Percentiles rank a stretch among this genome's conserved stretches.
These are phyloP conservation scores for Leptinotarsa defecta DNA, from an alignment of 1,140 invertebrate genomes.

Conservation along the genomic window DNA sequence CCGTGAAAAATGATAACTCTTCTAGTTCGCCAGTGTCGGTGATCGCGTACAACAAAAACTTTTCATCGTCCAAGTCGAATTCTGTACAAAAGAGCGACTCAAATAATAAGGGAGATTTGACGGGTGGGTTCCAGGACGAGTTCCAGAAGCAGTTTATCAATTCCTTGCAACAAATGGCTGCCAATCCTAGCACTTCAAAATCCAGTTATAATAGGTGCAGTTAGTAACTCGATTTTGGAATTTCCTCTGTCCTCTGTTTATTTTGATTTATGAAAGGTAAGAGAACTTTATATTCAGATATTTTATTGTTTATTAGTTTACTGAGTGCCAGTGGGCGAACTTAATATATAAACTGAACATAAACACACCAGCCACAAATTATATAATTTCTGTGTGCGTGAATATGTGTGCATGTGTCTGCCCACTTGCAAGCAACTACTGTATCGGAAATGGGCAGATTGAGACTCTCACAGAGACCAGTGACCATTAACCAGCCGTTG, in stretches of 20 bases:
- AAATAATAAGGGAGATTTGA: constrained; percentile 25
- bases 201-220: constrained; percentile 44
- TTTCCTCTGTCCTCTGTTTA: constrained; percentile 8
- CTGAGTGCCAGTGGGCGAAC: too few species aligned
- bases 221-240: constrained; percentile 32
- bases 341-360: too few species aligned
- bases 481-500: too few species aligned
- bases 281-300: neutral
- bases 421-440: too few species aligned
- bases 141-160: constrained; percentile 53
- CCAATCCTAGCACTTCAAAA: constrained; percentile 32
- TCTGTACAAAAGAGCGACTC: neutral
- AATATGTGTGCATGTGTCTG: too few species aligned
- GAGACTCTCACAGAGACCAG: too few species aligned
- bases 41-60: constrained; percentile 53
- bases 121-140: constrained; percentile 50
- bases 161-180: constrained; percentile 39
- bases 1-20: constrained; percentile 34
- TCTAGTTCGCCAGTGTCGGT: constrained; percentile 50
- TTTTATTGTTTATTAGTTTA: too few species aligned
- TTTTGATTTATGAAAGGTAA: neutral
- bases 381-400: too few species aligned
- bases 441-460: too few species aligned
- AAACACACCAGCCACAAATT: too few species aligned
- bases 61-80: constrained; percentile 41